phyloP scores from a whole-genome alignment of 2,797 vertebrate genomes.

The Pelodytes ibericus region DNA sequence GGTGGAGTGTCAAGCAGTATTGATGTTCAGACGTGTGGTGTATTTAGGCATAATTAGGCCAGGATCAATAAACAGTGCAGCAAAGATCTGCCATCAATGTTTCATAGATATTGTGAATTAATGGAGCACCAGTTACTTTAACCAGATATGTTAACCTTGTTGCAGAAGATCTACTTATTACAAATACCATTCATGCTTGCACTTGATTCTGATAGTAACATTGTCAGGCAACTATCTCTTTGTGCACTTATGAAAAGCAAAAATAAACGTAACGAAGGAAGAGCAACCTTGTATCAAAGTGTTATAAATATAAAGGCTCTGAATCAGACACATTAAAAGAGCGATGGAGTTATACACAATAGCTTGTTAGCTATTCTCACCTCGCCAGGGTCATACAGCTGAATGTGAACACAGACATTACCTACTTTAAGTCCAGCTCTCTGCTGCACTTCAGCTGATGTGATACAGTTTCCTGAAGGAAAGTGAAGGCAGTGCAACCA shows the following conservation, averaged over 20 bases:
- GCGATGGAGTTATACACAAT: slow-evolving; percentile 10
- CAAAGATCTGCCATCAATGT: no score
- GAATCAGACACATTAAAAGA: slow-evolving; percentile 14
- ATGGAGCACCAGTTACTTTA: background rate
- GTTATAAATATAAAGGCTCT: slow-evolving; percentile 25
- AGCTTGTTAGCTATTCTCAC: slow-evolving; percentile 9
- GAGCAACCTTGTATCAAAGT: slow-evolving; percentile 19
- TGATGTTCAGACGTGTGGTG: no score
- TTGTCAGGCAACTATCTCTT: slow-evolving; percentile 28
- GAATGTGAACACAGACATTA: slow-evolving; percentile 12
- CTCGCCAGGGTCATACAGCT: background rate
- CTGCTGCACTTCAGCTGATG: slow-evolving; percentile 14
- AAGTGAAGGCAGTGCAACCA: background rate
- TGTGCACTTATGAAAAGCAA: slow-evolving; percentile 14
- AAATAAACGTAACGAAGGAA: slow-evolving; percentile 9
- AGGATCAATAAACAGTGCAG: no score
- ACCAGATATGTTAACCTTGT: background rate
- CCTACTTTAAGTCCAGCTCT: background rate
- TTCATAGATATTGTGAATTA: no score
- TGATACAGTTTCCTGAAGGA: background rate
- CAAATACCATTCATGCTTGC: slow-evolving; percentile 5
- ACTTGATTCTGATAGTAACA: slow-evolving; percentile 3
- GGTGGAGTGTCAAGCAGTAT: no score
- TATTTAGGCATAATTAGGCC: background rate
- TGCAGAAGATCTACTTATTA: background rate